Evolutionary conservation across 2,797 vertebrate genomes (phyloP).

Genomic region (Nasua narica): DNA sequence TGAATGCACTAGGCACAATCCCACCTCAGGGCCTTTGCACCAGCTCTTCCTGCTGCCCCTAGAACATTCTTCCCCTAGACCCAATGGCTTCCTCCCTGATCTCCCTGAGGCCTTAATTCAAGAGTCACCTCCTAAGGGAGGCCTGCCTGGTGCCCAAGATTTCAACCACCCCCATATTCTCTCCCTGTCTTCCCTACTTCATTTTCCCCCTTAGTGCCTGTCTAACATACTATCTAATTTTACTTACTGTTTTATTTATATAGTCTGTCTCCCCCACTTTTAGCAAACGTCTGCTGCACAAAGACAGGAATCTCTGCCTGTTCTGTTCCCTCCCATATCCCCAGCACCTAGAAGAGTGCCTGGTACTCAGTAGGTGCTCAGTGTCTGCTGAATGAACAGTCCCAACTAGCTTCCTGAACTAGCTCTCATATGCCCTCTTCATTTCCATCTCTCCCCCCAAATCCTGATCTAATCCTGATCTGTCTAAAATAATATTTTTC

Average conservation of each 20-base stretch:
- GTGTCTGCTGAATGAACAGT: slow-evolving; percentile 16
- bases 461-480: too few relatives aligned
- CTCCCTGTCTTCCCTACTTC: neutral
- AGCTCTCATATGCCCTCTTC: neutral
- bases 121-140: slow-evolving; percentile 16
- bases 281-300: slow-evolving; percentile 22
- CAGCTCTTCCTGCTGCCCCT: neutral
- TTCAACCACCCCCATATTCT: neutral
- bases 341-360: neutral
- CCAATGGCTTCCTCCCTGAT: neutral
- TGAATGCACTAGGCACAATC: neutral
- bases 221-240: neutral
- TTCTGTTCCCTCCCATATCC: neutral
- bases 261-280: slow-evolving; percentile 2
- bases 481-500: slow-evolving; percentile 19
- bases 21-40: neutral
- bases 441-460: neutral
- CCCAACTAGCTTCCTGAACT: neutral
- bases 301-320: slow-evolving; percentile 18
- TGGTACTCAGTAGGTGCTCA: slow-evolving; percentile 18
- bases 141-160: neutral
- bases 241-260: slow-evolving; percentile 21
- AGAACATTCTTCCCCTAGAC: neutral
- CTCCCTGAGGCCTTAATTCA: slow-evolving; percentile 32
- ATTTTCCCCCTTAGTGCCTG: neutral